phyloP scores from a whole-genome alignment of 2,888 invertebrate species.

The Drosophila macrothrix region DNA sequence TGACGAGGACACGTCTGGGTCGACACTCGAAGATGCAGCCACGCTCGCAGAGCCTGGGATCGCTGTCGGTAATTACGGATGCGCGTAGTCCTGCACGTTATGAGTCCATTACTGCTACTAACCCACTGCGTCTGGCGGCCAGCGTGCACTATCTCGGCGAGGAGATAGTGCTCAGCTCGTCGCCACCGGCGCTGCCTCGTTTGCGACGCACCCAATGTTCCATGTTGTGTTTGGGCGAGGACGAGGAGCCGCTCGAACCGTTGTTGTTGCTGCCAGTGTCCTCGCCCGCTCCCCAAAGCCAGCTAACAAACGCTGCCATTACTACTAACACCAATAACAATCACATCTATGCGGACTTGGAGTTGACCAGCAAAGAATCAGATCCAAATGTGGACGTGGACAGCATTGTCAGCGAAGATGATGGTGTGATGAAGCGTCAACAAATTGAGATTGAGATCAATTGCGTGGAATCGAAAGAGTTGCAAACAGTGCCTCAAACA shows the following conservation, averaged over 20 bases:
- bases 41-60: conserved; percentile 84
- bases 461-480: conserved; percentile 36
- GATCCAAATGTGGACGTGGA: conserved; percentile 27
- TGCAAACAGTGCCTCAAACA: conserved; percentile 56
- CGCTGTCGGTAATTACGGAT: conserved; percentile 85
- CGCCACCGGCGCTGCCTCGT: conserved; percentile 71
- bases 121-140: conserved; percentile 82
- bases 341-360: conserved; percentile 83
- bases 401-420: conserved; percentile 57
- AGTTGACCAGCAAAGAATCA: conserved; percentile 47
- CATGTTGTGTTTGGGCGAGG: conserved; percentile 82
- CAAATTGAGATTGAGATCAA: conserved; percentile 80
- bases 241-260: conserved; percentile 47
- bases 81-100: conserved; percentile 77
- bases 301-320: conserved; percentile 50
- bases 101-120: conserved; percentile 80
- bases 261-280: conserved; percentile 18
- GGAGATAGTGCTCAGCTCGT: conserved; percentile 66
- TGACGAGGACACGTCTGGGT: conserved; percentile 70
- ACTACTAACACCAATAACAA: conserved; percentile 79
- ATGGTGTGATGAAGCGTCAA: conserved; percentile 43
- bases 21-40: conserved; percentile 80
- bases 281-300: conserved; percentile 23
- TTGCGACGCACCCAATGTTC: conserved; percentile 81
- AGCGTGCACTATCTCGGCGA: conserved; percentile 82